These are phyloP conservation scores for Microplitis mediator DNA, from an alignment of 1,140 invertebrate genomes.

Conservation along the genomic window DNA sequence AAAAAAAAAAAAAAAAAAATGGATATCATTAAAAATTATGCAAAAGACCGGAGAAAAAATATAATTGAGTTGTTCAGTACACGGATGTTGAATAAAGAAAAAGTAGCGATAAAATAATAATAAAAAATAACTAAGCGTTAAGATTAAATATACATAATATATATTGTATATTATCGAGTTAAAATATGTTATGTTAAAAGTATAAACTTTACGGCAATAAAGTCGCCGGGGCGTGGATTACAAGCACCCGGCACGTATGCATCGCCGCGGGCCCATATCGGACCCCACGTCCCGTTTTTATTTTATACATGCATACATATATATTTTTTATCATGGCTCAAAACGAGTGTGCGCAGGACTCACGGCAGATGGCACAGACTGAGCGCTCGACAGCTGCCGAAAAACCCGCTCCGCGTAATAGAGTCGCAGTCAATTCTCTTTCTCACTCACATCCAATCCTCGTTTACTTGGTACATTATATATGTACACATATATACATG, in stretches of 20 bases:
- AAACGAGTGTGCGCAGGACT: slow-evolving; percentile 9
- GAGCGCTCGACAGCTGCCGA: slow-evolving; percentile 26
- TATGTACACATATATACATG: background rate
- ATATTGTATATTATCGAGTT: no score
- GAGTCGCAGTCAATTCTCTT: slow-evolving; percentile 18
- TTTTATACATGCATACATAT: background rate
- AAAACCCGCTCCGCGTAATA: slow-evolving; percentile 21
- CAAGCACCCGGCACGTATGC: slow-evolving; percentile 8
- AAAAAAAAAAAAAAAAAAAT: no score
- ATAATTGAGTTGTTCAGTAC: no score
- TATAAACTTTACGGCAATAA: background rate
- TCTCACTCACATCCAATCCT: background rate
- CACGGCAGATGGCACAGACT: slow-evolving; percentile 22
- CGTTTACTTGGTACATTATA: background rate
- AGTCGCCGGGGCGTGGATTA: slow-evolving; percentile 24
- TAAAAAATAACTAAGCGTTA: no score
- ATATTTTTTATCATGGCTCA: background rate
- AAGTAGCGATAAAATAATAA: no score
- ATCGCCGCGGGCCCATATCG: slow-evolving; percentile 7
- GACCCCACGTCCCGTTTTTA: slow-evolving; percentile 17
- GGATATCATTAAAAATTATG: no score
- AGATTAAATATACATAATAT: no score
- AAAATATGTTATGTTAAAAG: background rate
- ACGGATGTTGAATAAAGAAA: no score
- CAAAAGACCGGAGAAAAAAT: no score